Conservation (phyloP, 1,140 invertebrate species). For the Coenobita brevimanus region DNA sequence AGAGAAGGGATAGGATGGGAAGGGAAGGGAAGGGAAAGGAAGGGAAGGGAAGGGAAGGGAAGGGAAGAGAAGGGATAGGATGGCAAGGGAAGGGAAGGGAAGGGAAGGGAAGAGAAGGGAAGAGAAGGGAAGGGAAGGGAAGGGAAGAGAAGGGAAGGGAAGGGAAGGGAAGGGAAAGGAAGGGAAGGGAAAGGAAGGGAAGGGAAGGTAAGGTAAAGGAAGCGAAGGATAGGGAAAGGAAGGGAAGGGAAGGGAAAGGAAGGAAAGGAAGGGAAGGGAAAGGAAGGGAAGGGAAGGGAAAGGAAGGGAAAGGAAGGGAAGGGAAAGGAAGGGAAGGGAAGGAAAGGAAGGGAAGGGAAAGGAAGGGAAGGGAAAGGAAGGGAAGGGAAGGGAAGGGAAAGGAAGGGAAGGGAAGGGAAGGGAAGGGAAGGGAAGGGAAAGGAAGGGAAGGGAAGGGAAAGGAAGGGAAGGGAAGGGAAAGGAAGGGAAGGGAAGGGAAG, state of each 20-base stretch:
- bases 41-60: neutral
- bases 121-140: too few relatives aligned
- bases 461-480: neutral
- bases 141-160: too few relatives aligned
- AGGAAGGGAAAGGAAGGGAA: too few relatives aligned
- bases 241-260: neutral
- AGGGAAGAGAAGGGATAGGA: too few relatives aligned
- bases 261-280: neutral
- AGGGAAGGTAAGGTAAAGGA: too few relatives aligned
- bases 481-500: neutral
- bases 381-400: neutral
- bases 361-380: too few relatives aligned
- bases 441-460: neutral
- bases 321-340: too few relatives aligned
- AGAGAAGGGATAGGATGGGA: neutral
- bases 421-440: neutral
- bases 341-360: too few relatives aligned
- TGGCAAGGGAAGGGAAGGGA: neutral
- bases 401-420: neutral
- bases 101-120: neutral
- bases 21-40: neutral
- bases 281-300: neutral
- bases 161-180: too few relatives aligned
- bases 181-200: too few relatives aligned
- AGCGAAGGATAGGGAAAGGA: too few relatives aligned